Conservation (phyloP, 1,140 invertebrate species). For the Cydia splendana region DNA sequence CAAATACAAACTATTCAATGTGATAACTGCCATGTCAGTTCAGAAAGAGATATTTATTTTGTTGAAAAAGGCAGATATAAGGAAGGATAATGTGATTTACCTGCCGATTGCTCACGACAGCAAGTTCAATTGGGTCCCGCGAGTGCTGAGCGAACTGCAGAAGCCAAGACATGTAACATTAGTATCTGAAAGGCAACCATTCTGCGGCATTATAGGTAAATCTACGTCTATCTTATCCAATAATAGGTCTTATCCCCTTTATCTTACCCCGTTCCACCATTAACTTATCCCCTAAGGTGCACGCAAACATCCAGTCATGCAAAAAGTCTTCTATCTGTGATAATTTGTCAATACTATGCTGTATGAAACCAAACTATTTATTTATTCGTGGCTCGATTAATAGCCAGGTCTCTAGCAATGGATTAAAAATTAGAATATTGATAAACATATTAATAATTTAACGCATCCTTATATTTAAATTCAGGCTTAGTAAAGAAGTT, state of each 20-base stretch:
- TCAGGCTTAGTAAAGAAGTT: conserved; percentile 43
- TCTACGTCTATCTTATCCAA: not conserved
- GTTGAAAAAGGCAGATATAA: conserved; percentile 37
- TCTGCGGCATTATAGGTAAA: conserved; percentile 41
- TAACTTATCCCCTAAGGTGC: no score
- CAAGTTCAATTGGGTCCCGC: conserved; percentile 42
- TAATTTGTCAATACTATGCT: no score
- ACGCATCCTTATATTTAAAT: conserved; percentile 8
- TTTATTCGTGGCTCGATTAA: no score
- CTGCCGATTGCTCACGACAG: conserved; percentile 39
- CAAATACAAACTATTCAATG: conserved; percentile 35
- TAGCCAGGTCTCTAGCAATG: no score
- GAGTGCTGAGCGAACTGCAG: conserved; percentile 38
- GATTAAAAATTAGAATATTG: no score
- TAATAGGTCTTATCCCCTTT: not conserved
- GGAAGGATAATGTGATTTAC: conserved; percentile 35
- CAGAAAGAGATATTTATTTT: conserved; percentile 40
- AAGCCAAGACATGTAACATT: conserved; percentile 39
- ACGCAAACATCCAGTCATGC: no score
- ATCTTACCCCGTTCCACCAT: no score
- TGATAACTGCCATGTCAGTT: conserved; percentile 43
- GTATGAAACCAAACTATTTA: no score
- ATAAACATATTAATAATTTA: not conserved
- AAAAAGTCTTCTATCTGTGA: no score
- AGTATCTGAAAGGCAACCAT: conserved; percentile 43